These are phyloP conservation scores for Plutella xylostella DNA, from an alignment of 2,888 invertebrate genomes.

Conservation along the genomic window DNA sequence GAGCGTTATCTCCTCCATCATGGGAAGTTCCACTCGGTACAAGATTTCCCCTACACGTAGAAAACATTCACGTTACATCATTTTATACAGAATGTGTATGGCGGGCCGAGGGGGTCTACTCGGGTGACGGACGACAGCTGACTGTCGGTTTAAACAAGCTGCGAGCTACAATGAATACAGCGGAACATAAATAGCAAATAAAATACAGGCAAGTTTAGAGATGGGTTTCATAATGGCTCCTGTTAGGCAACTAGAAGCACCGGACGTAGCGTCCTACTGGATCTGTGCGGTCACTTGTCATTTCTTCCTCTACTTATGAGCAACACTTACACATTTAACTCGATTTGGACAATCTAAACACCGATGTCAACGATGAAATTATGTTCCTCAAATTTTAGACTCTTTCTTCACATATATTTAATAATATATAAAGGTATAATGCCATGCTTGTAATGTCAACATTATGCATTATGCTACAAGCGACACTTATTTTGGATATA, in stretches of 20 bases:
- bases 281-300: too few species aligned
- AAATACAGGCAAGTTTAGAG: slow-evolving; percentile 20
- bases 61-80: slow-evolving; percentile 68
- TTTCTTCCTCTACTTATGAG: too few species aligned
- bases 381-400: too few species aligned
- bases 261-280: slow-evolving; percentile 40
- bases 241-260: slow-evolving; percentile 66
- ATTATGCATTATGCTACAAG: too few species aligned
- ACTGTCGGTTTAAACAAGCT: slow-evolving; percentile 16
- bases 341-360: too few species aligned
- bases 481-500: slow-evolving; percentile 57
- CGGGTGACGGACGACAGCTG: background rate
- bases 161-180: slow-evolving; percentile 34
- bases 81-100: slow-evolving; percentile 21
- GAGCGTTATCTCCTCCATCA: slow-evolving; percentile 94
- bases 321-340: too few species aligned
- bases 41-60: slow-evolving; percentile 85
- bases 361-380: too few species aligned
- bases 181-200: slow-evolving; percentile 46
- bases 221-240: slow-evolving; percentile 29
- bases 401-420: too few species aligned
- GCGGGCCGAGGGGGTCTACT: background rate
- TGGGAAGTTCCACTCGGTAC: slow-evolving; percentile 93
- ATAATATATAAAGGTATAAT: too few species aligned
- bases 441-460: slow-evolving; percentile 52